These are phyloP conservation scores for Hypomecis punctinalis DNA, from an alignment of 2,888 invertebrate species.

Conservation along the genomic window DNA sequence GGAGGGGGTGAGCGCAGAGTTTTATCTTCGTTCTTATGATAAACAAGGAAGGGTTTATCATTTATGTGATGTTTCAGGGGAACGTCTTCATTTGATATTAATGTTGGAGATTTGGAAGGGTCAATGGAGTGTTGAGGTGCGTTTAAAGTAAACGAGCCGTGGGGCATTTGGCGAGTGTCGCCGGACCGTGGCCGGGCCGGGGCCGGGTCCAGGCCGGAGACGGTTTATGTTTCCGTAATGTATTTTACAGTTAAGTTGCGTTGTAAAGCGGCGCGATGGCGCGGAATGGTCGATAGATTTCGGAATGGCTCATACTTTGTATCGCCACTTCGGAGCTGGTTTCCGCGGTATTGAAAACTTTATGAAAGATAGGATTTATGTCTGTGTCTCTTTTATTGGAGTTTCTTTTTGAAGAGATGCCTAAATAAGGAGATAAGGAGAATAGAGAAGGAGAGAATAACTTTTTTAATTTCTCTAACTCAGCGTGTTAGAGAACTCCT, in stretches of 20 bases:
- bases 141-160: constrained; percentile 78
- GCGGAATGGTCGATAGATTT: constrained; percentile 42
- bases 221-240: constrained; percentile 59
- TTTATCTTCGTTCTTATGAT: constrained; percentile 41
- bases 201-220: constrained; percentile 41
- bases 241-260: constrained; percentile 45
- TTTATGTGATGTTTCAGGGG: constrained; percentile 40
- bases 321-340: constrained; percentile 8
- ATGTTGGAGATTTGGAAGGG: constrained; percentile 64
- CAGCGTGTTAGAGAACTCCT: too few relatives aligned
- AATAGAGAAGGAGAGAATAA: too few relatives aligned
- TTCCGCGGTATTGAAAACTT: constrained; percentile 7
- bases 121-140: constrained; percentile 72
- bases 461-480: too few relatives aligned
- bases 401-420: too few relatives aligned
- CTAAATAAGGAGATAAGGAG: too few relatives aligned
- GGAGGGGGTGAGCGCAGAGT: background rate
- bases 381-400: background rate
- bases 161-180: constrained; percentile 68
- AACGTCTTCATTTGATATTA: constrained; percentile 66
- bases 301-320: constrained; percentile 32
- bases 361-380: background rate
- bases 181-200: constrained; percentile 40
- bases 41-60: constrained; percentile 57
- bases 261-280: constrained; percentile 39